These are phyloP conservation scores for Drosophila repletoides DNA, from an alignment of 1,140 invertebrate genomes.

Conservation along the genomic window DNA sequence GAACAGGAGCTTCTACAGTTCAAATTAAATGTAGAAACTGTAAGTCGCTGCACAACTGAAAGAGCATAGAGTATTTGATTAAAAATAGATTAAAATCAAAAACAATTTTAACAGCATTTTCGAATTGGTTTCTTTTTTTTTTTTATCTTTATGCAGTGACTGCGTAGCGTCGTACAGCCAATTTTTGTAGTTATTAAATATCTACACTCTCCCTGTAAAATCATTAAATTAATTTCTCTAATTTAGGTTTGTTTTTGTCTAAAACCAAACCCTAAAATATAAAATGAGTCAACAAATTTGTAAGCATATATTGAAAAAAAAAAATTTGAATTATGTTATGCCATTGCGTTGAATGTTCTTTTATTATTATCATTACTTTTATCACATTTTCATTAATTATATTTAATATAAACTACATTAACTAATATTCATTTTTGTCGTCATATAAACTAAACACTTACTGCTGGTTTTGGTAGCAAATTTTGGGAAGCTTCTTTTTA, in stretches of 20 bases:
- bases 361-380: conserved; percentile 3
- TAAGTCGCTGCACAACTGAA: conserved; percentile 64
- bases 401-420: conserved; percentile 4
- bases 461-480: conserved; percentile 81
- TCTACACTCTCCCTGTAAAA: conserved; percentile 42
- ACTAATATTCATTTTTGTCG: conserved; percentile 18
- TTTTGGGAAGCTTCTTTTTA: conserved; percentile 79
- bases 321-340: conserved; percentile 31
- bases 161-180: conserved; percentile 64
- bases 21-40: conserved; percentile 79
- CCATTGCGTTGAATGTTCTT: conserved; percentile 20
- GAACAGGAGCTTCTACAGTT: conserved; percentile 80
- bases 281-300: conserved; percentile 48
- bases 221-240: conserved; percentile 55
- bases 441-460: conserved; percentile 35
- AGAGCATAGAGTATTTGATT: conserved; percentile 19
- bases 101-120: conserved; percentile 69
- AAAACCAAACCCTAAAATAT: conserved; percentile 42
- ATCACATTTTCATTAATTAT: conserved; percentile 11
- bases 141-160: conserved; percentile 54
- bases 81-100: background rate
- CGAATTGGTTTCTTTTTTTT: conserved; percentile 27
- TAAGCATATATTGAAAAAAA: conserved; percentile 42
- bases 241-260: conserved; percentile 74
- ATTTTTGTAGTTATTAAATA: conserved; percentile 28